Conservation (phyloP, 2,888 invertebrate species). For the Cosmia pyralina region DNA sequence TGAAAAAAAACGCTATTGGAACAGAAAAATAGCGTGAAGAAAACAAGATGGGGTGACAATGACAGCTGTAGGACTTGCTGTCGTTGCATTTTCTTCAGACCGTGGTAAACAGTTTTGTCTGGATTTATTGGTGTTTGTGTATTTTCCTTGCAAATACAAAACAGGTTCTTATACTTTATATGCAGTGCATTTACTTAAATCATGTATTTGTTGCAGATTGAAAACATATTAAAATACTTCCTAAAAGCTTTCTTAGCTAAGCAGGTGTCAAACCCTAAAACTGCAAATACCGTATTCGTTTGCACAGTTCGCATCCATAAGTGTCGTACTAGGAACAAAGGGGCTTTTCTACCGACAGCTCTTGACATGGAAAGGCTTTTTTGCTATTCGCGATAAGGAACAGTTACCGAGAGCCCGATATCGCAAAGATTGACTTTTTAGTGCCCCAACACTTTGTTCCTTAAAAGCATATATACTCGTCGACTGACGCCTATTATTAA, state of each 20-base stretch:
- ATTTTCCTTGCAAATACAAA: constrained; percentile 10
- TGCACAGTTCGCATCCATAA: constrained; percentile 63
- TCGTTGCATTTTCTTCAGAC: constrained; percentile 32
- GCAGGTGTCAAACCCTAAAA: constrained; percentile 53
- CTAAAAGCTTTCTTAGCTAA: constrained; percentile 36
- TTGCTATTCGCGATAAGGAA: constrained; percentile 85
- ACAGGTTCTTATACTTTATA: constrained; percentile 2
- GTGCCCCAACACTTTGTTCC: constrained; percentile 74
- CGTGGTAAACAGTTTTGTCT: constrained; percentile 8
- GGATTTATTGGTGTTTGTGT: constrained; percentile 8
- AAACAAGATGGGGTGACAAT: constrained; percentile 38
- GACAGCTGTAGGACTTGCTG: constrained; percentile 40
- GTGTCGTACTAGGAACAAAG: constrained; percentile 81
- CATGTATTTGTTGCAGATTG: neutral
- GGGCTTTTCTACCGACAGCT: constrained; percentile 83
- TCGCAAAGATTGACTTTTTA: constrained; percentile 73
- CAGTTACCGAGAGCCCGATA: constrained; percentile 74
- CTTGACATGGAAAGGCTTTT: constrained; percentile 89
- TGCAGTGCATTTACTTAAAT: constrained; percentile 3
- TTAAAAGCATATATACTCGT: constrained; percentile 79
- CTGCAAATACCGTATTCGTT: constrained; percentile 49
- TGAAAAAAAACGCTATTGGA: constrained; percentile 42
- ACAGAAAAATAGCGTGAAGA: constrained; percentile 29
- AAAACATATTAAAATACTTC: constrained; percentile 3
- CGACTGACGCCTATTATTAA: constrained; percentile 67